Evolutionary conservation across 2,888 invertebrate genomes (phyloP).

Genomic region (Caenorhabditis sulstoni): DNA sequence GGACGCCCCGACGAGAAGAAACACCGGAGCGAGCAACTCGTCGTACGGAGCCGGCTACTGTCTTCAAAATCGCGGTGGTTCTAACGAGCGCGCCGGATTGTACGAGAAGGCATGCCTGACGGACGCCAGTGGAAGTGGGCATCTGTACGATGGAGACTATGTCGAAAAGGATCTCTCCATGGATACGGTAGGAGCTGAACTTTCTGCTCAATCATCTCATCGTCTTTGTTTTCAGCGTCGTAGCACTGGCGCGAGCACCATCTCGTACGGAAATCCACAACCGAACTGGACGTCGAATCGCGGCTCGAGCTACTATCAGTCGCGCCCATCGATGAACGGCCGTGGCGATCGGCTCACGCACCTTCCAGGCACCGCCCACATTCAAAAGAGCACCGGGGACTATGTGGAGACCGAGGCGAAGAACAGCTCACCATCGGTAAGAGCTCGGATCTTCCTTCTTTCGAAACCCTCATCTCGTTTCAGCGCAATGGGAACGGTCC

Average conservation of each 20-base stretch:
- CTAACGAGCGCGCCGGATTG: slow-evolving; percentile 43
- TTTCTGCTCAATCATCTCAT: not conserved
- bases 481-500: slow-evolving; percentile 34
- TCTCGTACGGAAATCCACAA: slow-evolving; percentile 19
- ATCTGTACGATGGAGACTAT: slow-evolving; percentile 39
- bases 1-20: slow-evolving; percentile 39
- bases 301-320: slow-evolving; percentile 17
- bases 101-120: slow-evolving; percentile 21
- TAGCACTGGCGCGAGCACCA: slow-evolving; percentile 38
- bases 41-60: slow-evolving; percentile 32
- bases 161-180: slow-evolving; percentile 38
- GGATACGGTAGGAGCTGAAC: slow-evolving; percentile 29
- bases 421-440: slow-evolving; percentile 40
- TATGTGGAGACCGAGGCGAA: slow-evolving; percentile 20
- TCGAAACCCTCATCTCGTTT: not conserved
- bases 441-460: not conserved
- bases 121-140: slow-evolving; percentile 16
- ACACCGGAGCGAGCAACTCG: slow-evolving; percentile 28
- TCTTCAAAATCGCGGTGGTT: slow-evolving; percentile 33
- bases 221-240: slow-evolving; percentile 37
- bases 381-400: slow-evolving; percentile 10
- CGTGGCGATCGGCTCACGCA: slow-evolving; percentile 18
- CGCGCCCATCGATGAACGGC: not conserved
- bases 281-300: slow-evolving; percentile 31
- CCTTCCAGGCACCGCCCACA: slow-evolving; percentile 18